Base-by-base conservation (phyloP, 2,888 invertebrate species). In the Seira ritae region DNA sequence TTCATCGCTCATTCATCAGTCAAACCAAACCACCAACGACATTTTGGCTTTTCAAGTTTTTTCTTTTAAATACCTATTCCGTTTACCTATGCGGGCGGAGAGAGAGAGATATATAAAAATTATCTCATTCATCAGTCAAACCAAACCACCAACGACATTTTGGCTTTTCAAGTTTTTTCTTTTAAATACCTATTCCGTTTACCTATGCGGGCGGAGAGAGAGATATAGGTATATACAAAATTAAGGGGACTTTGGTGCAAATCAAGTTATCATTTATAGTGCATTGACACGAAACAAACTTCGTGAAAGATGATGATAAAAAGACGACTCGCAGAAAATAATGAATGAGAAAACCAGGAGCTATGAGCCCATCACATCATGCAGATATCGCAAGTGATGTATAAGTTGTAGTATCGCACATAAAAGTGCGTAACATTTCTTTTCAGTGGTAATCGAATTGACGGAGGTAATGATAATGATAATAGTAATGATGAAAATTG, bases 261-360 rank as follows among this genome's bases (percentile, higher is more conserved):
- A 73, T 65, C 37, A 42, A 73, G 65, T 50, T 31, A 71, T 71
- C 71, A 60, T 60, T 60, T 60, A 19, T 42, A 42, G 73, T 73
- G 65, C 73, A 73, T 73, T 73, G 73, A 73, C 73, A 73, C 42
- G 24, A 62, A 23, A 73, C 42, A 60, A 62, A 23, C 24, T 19
- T 23, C 65, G 31, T 12, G 42, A n/a, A 20, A 17, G 42, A 12
- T 12, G 42, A 15, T 73, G 65, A 73, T 73, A 24, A 65, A 73
- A 73, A 15, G 22, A 62, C 17, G 60, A 60, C 60, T 60, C 12
- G 10, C 2, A 31, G 8, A 31, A 22, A 10, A 62, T 20, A 19
- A 62, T 62, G 62, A 62, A 62, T 20, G 50, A 50, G 50, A 50
- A 50, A 20, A 62, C 62, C 22, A 62, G 62, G 19, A 62, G 62